A percentile compares a stretch with the other conserved stretches of the same genome.
Evolutionary conservation across 2,797 vertebrate genomes (phyloP).

Genomic region (Distichodus sexfasciatus): DNA sequence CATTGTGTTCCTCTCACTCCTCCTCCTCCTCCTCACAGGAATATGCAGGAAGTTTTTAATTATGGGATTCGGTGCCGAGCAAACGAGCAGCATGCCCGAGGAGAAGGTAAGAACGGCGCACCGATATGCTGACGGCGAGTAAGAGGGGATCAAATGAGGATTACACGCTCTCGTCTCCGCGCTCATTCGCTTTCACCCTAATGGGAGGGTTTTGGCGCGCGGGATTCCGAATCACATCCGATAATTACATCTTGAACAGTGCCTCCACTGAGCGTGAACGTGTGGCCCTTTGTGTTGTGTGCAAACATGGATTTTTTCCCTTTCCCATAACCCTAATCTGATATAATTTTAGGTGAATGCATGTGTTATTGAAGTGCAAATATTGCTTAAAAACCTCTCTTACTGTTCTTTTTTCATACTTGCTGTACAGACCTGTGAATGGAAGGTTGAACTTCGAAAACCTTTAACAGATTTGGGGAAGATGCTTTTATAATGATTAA

Average conservation of each 20-base stretch:
- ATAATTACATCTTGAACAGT: constrained; percentile 27
- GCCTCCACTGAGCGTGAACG: not conserved
- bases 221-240: constrained; percentile 19
- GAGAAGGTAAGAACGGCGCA: not conserved
- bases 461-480: not conserved
- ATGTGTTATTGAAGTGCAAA: constrained; percentile 6
- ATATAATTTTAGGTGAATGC: constrained; percentile 11
- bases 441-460: not conserved
- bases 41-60: constrained; percentile 24
- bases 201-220: constrained; percentile 29
- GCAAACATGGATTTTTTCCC: constrained; percentile 12
- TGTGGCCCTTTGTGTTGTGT: constrained; percentile 8
- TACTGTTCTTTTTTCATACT: constrained; percentile 5
- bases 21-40: constrained; percentile 12
- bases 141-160: constrained; percentile 20
- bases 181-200: constrained; percentile 29
- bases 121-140: constrained; percentile 2
- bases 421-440: not conserved
- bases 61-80: constrained; percentile 12
- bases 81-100: constrained; percentile 9
- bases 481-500: too few relatives aligned
- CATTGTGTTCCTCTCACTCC: not conserved
- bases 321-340: constrained; percentile 14
- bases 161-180: constrained; percentile 22
- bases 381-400: not conserved